Percentiles rank a stretch among this genome's conserved stretches.
phyloP scores from a whole-genome alignment of 2,888 invertebrate species.

The Artemia sinica region DNA sequence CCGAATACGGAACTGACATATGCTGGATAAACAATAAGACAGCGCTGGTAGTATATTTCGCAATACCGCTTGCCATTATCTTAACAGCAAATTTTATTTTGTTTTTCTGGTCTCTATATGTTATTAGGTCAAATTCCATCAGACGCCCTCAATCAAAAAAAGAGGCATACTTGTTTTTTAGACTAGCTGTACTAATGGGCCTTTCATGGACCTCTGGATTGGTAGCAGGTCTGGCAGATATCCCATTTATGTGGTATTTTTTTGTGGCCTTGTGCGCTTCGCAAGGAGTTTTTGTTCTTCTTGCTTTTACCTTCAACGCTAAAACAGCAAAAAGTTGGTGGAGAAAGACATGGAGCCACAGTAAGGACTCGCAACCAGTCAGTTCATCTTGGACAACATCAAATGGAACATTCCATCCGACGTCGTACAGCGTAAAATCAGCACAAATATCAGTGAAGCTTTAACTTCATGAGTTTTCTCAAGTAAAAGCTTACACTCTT shows the following conservation, averaged over 20 bases:
- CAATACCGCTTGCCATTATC: slow-evolving; percentile 34
- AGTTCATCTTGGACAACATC: no score
- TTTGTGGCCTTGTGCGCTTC: slow-evolving; percentile 36
- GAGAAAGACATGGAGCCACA: no score
- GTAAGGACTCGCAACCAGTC: no score
- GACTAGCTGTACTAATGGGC: slow-evolving; percentile 36
- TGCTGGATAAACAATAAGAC: slow-evolving; percentile 38
- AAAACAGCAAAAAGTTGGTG: slow-evolving; percentile 29
- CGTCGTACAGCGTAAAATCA: no score
- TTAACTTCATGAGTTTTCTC: no score
- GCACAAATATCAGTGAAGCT: no score
- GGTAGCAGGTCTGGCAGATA: slow-evolving; percentile 33
- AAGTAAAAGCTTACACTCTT: no score
- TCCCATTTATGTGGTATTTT: slow-evolving; percentile 33
- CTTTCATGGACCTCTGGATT: slow-evolving; percentile 36
- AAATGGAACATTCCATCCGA: no score
- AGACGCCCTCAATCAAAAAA: slow-evolving; percentile 25
- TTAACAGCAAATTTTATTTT: slow-evolving; percentile 33
- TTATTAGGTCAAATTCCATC: slow-evolving; percentile 33
- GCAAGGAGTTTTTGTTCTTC: slow-evolving; percentile 37
- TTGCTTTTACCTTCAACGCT: slow-evolving; percentile 36
- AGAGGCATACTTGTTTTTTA: slow-evolving; percentile 33
- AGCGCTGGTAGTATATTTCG: slow-evolving; percentile 38
- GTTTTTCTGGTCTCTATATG: slow-evolving; percentile 32
- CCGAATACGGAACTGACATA: slow-evolving; percentile 33